Percentiles rank a stretch among this genome's conserved stretches.
phyloP scores from a whole-genome alignment of 2,797 vertebrate species.

The Otus scops region DNA sequence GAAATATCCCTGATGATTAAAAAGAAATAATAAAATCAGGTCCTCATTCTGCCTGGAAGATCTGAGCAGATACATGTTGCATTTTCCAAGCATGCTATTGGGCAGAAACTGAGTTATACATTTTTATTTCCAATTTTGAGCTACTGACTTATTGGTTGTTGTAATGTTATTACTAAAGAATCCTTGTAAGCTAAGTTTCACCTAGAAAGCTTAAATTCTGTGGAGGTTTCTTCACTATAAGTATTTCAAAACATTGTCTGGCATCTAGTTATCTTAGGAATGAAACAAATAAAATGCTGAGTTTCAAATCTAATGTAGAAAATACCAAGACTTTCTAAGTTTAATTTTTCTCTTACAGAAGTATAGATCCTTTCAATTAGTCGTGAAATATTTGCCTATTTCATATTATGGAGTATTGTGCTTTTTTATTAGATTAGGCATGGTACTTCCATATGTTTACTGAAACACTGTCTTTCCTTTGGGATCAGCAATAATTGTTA shows the following conservation, averaged over 20 bases:
- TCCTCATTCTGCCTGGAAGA: not conserved
- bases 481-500: not conserved
- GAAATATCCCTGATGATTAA: not conserved
- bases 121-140: not conserved
- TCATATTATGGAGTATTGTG: not conserved
- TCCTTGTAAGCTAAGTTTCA: not conserved
- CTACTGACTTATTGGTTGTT: not conserved
- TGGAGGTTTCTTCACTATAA: not conserved
- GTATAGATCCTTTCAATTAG: not conserved
- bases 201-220: not conserved
- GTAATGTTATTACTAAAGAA: not conserved
- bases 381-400: not conserved
- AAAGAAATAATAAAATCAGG: not conserved
- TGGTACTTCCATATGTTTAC: not conserved
- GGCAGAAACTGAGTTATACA: not conserved
- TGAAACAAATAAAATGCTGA: not conserved
- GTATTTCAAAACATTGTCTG: not conserved
- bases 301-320: not conserved
- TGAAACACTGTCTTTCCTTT: not conserved
- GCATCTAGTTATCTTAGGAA: not conserved
- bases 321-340: not conserved
- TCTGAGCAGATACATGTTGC: not conserved
- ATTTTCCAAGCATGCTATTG: not conserved
- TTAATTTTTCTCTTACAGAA: not conserved
- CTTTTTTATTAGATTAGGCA: not conserved